A percentile compares a stretch with the other conserved stretches of the same genome.
Evolutionary conservation across 2,888 invertebrate species (phyloP).

Genomic region (Cordylochernes scorpioides): DNA sequence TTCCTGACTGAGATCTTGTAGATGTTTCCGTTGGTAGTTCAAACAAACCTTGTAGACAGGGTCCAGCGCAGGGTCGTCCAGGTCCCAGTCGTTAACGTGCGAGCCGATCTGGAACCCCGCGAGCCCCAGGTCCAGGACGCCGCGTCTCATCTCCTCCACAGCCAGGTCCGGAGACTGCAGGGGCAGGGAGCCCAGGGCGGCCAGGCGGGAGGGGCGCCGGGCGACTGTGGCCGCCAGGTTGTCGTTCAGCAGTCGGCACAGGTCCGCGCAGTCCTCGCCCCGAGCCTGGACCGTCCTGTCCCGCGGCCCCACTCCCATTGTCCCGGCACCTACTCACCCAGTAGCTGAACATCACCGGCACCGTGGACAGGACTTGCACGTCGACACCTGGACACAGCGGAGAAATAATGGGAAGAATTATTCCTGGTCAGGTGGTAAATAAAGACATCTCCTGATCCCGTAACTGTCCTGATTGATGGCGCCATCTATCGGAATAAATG

Average conservation of each 20-base stretch:
- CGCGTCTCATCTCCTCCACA: conserved; percentile 26
- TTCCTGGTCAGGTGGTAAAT: too few species aligned
- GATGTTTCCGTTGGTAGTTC: too few species aligned
- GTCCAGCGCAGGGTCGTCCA: conserved; percentile 26
- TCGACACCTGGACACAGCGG: conserved; percentile 24
- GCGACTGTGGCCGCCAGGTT: conserved; percentile 26
- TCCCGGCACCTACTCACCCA: conserved; percentile 22
- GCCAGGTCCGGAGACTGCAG: conserved; percentile 28
- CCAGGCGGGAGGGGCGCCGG: conserved; percentile 24
- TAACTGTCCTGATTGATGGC: too few species aligned
- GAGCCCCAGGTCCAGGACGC: conserved; percentile 23
- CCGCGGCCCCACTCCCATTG: not conserved
- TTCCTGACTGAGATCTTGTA: not conserved
- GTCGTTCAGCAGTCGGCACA: conserved; percentile 27
- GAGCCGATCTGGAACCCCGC: conserved; percentile 30
- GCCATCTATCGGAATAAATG: too few species aligned
- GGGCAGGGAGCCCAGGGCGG: conserved; percentile 29
- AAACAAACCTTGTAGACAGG: conserved; percentile 29
- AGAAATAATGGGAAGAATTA: too few species aligned
- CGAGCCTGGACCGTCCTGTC: conserved; percentile 23
- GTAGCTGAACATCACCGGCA: conserved; percentile 32
- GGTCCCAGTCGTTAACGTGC: conserved; percentile 29
- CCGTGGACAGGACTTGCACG: conserved; percentile 30
- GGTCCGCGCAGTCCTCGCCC: conserved; percentile 26
- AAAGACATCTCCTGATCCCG: too few species aligned